A percentile compares a stretch with the other conserved stretches of the same genome.
phyloP scores from a whole-genome alignment of 2,888 invertebrate species.

The Pemphredon lugubris region DNA sequence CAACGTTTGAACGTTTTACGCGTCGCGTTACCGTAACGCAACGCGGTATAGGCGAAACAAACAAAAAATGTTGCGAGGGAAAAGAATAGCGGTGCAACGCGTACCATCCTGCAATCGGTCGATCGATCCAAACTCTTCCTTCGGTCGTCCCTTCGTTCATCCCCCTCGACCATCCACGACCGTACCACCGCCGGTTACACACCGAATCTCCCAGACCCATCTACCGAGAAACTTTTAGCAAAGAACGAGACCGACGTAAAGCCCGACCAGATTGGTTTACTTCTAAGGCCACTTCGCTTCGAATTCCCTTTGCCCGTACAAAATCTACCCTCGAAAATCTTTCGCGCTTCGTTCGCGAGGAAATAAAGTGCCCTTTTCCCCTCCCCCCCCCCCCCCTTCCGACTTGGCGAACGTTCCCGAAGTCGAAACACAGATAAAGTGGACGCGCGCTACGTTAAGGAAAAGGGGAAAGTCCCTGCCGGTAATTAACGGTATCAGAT shows the following conservation, averaged over 20 bases:
- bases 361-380: conserved; percentile 26
- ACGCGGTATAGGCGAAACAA: too few species aligned
- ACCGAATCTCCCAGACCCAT: conserved; percentile 3
- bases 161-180: conserved; percentile 21
- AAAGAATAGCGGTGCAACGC: neutral
- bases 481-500: neutral
- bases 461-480: neutral
- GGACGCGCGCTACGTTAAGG: too few species aligned
- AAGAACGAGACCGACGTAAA: conserved; percentile 64
- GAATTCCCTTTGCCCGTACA: conserved; percentile 56
- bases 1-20: too few species aligned
- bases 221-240: conserved; percentile 59
- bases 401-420: neutral
- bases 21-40: too few species aligned
- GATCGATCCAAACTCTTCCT: conserved; percentile 57
- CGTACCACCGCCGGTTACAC: conserved; percentile 8
- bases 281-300: conserved; percentile 61
- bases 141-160: conserved; percentile 47
- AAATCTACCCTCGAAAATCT: conserved; percentile 44
- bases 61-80: too few species aligned
- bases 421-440: too few species aligned
- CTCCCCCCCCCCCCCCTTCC: neutral
- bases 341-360: conserved; percentile 24
- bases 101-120: conserved; percentile 32
- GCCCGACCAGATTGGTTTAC: conserved; percentile 69